phyloP scores from a whole-genome alignment of 2,113 vertebrate genomes.

The Myotis yumanensis region DNA sequence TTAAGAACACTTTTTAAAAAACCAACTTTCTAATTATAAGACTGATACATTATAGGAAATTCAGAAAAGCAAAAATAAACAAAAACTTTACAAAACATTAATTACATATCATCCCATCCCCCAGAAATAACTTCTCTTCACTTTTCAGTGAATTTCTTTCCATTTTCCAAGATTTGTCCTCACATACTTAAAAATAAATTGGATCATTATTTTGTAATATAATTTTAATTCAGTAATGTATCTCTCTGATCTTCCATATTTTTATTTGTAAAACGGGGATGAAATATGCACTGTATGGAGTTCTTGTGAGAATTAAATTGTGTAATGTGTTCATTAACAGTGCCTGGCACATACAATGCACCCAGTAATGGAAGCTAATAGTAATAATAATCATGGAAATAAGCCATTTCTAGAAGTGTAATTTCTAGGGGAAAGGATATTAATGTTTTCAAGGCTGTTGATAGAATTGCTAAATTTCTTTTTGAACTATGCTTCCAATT shows the following conservation, averaged over 20 bases:
- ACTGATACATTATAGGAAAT: background rate
- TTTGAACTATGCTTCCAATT: background rate
- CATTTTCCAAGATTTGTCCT: background rate
- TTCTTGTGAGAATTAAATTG: background rate
- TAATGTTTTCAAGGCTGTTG: slow-evolving; percentile 33
- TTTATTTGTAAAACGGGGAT: slow-evolving; percentile 37
- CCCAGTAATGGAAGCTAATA: background rate
- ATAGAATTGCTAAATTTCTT: slow-evolving; percentile 4
- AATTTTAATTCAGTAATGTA: background rate
- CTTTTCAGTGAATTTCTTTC: background rate
- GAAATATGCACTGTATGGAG: background rate
- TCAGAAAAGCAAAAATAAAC: slow-evolving; percentile 39
- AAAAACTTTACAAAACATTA: slow-evolving; percentile 12
- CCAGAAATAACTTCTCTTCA: slow-evolving; percentile 15
- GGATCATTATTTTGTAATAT: slow-evolving; percentile 13
- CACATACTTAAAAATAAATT: slow-evolving; percentile 3
- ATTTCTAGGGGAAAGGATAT: background rate
- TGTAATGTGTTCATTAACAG: background rate
- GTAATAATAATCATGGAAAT: background rate
- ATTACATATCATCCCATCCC: background rate
- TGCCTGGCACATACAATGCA: background rate
- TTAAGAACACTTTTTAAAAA: background rate
- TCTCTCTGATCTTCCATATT: slow-evolving; percentile 8
- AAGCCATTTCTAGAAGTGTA: background rate
- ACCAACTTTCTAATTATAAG: slow-evolving; percentile 39